Evolutionary conservation across 2,797 vertebrate genomes (phyloP).

Genomic region (Pangasius krempfi): DNA sequence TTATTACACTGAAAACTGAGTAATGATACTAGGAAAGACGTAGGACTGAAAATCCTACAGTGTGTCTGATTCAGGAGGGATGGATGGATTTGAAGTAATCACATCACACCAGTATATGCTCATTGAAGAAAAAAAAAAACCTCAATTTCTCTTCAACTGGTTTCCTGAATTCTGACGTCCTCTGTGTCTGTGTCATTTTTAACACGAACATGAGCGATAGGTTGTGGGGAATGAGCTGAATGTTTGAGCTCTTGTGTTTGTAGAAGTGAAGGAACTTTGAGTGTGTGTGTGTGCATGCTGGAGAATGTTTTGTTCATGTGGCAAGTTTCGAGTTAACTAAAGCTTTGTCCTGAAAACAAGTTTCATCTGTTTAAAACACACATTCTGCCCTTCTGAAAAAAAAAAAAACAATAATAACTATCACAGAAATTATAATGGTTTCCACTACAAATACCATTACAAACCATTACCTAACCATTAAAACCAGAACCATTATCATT

Average conservation of each 20-base stretch:
- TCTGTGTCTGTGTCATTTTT: not conserved
- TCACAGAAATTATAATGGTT: too few species aligned
- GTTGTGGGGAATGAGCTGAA: not conserved
- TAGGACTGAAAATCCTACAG: not conserved
- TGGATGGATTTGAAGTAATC: not conserved
- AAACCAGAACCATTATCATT: too few species aligned
- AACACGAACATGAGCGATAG: not conserved
- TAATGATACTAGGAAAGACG: not conserved
- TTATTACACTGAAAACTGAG: not conserved
- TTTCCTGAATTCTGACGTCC: not conserved
- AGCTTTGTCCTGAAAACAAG: constrained; percentile 24
- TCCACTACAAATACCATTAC: too few species aligned
- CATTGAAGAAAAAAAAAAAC: not conserved
- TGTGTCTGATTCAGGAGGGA: not conserved
- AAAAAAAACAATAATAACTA: too few species aligned
- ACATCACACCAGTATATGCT: too few species aligned
- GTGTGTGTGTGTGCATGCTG: not conserved
- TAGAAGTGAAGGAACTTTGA: not conserved
- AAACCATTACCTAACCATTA: too few species aligned
- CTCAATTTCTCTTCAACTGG: not conserved
- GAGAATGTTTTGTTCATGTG: constrained; percentile 42
- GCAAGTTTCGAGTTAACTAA: constrained; percentile 44
- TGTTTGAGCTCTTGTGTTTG: constrained; percentile 15
- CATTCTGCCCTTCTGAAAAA: too few species aligned
- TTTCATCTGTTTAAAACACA: constrained; percentile 4